Conservation (phyloP, 2,113 vertebrate species). For the Apteryx owenii region DNA sequence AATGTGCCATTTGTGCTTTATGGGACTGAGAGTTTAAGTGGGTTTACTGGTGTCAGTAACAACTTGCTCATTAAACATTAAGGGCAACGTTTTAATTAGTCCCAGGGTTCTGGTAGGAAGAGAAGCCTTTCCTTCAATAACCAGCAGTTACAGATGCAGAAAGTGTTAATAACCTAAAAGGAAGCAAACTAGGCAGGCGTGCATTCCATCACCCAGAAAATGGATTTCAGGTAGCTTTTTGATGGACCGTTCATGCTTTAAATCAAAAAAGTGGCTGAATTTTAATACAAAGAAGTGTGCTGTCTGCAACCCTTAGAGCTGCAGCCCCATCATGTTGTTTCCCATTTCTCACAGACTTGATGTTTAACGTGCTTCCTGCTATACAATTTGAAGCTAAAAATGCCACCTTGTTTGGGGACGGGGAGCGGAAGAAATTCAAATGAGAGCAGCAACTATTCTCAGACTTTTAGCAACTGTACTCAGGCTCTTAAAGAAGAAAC, state of each 20-base stretch:
- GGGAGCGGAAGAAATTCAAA: not conserved
- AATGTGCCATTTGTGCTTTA: not conserved
- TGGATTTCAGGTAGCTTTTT: not conserved
- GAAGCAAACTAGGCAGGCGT: not conserved
- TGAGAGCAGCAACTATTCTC: not conserved
- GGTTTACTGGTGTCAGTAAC: not conserved
- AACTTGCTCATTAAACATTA: constrained; percentile 11
- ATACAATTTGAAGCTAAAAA: not conserved
- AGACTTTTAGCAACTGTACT: not conserved
- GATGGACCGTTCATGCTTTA: not conserved
- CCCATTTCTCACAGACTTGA: not conserved
- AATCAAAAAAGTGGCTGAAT: not conserved
- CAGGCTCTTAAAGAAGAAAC: not conserved
- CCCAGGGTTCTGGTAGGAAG: not conserved
- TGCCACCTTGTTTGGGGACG: not conserved
- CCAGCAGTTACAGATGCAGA: not conserved
- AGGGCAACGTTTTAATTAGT: constrained; percentile 30
- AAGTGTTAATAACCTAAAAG: constrained; percentile 32
- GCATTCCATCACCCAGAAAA: constrained; percentile 15
- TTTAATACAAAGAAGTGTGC: not conserved
- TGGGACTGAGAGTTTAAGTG: not conserved
- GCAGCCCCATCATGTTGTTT: not conserved
- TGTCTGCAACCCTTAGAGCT: not conserved
- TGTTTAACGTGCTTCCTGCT: not conserved
- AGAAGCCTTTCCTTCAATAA: not conserved